A percentile compares a stretch with the other conserved stretches of the same genome.
Evolutionary conservation across 2,113 vertebrate species (phyloP).

Genomic region (Actinemys pallida): DNA sequence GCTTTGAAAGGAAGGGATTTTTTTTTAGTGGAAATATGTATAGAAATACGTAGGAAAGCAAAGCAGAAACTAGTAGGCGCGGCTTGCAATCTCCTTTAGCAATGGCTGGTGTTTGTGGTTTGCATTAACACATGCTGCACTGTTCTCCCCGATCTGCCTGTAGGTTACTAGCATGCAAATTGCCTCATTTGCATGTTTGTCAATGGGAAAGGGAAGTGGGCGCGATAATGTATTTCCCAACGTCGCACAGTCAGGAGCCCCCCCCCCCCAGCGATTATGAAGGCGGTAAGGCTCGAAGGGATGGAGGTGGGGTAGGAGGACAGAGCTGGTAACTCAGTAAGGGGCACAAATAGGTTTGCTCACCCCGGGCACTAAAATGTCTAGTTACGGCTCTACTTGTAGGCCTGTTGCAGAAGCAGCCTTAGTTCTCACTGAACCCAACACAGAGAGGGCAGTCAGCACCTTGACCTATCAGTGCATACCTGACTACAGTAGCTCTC

Average conservation of each 20-base stretch:
- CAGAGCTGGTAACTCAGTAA: neutral
- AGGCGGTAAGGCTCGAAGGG: neutral
- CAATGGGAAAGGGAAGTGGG: constrained; percentile 51
- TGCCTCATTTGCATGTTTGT: constrained; percentile 41
- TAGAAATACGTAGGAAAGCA: neutral
- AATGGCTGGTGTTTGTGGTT: constrained; percentile 17
- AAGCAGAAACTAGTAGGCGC: neutral
- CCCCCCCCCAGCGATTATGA: neutral
- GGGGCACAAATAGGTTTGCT: no score
- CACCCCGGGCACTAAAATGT: no score
- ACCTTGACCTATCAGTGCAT: neutral
- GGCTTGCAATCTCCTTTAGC: constrained; percentile 4
- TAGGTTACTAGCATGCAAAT: constrained; percentile 43
- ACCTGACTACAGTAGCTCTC: neutral
- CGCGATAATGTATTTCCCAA: constrained; percentile 56
- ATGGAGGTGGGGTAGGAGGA: neutral
- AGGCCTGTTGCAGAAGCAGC: neutral
- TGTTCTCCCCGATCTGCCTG: constrained; percentile 10
- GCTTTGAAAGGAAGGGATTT: no score
- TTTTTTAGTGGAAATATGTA: neutral
- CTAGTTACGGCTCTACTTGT: neutral
- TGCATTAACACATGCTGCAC: constrained; percentile 39
- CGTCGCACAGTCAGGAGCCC: neutral
- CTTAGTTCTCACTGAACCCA: neutral
- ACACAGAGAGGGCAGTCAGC: neutral